phyloP scores from a whole-genome alignment of 2,888 invertebrate genomes.

The Pachliopta kotzebuea region DNA sequence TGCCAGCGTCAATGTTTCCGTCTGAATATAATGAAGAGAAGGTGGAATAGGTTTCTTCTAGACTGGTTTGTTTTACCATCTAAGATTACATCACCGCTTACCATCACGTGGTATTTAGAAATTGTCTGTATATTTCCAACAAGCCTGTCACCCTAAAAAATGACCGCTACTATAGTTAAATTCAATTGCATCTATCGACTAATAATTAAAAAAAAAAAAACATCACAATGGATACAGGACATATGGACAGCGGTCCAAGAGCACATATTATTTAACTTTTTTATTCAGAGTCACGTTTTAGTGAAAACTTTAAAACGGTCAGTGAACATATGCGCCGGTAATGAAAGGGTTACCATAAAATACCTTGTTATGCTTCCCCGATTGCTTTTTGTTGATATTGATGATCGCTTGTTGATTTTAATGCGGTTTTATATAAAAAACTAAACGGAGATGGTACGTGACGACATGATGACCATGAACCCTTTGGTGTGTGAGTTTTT shows the following conservation, averaged over 20 bases:
- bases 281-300: slow-evolving; percentile 44
- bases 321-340: slow-evolving; percentile 50
- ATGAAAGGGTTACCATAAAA: slow-evolving; percentile 27
- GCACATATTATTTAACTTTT: slow-evolving; percentile 41
- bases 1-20: too few species aligned
- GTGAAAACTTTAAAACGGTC: slow-evolving; percentile 37
- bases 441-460: slow-evolving; percentile 20
- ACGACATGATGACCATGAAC: slow-evolving; percentile 14
- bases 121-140: not conserved
- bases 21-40: too few species aligned
- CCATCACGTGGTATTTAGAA: too few species aligned
- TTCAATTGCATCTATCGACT: slow-evolving; percentile 51
- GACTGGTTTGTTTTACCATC: too few species aligned
- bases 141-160: slow-evolving; percentile 42
- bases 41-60: too few species aligned
- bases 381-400: slow-evolving; percentile 45
- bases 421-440: slow-evolving; percentile 9
- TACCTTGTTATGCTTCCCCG: slow-evolving; percentile 50
- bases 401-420: slow-evolving; percentile 34
- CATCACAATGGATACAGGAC: slow-evolving; percentile 39
- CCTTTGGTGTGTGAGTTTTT: not conserved
- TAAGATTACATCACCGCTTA: too few species aligned
- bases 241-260: slow-evolving; percentile 50
- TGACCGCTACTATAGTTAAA: slow-evolving; percentile 45
- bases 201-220: slow-evolving; percentile 50